Conservation (phyloP, 2,113 vertebrate genomes). For the Callorhinus ursinus region DNA sequence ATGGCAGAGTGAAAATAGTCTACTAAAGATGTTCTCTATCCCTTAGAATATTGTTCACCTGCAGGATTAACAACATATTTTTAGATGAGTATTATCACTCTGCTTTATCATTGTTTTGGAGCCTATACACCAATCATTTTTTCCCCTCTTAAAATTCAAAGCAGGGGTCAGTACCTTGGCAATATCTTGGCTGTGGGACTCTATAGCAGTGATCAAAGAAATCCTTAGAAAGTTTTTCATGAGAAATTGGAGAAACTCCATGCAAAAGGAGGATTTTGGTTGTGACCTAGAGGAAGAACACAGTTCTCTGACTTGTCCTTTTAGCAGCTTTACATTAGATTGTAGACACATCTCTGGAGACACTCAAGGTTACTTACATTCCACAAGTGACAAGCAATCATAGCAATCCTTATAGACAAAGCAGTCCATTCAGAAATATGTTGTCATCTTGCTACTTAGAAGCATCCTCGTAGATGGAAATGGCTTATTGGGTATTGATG, state of each 20-base stretch:
- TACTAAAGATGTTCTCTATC: neutral
- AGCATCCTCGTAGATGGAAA: neutral
- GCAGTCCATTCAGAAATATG: neutral
- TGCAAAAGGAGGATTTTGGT: conserved; percentile 68
- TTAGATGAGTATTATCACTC: neutral
- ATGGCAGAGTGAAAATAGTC: neutral
- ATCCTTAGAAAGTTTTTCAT: conserved; percentile 57
- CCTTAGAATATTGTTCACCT: neutral
- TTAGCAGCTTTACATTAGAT: neutral
- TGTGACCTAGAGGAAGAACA: conserved; percentile 68
- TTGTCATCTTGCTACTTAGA: neutral
- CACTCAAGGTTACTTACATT: neutral
- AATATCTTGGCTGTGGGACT: conserved; percentile 76
- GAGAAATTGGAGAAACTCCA: conserved; percentile 79
- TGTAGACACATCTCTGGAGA: neutral
- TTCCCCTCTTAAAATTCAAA: conserved; percentile 57
- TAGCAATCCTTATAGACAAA: conserved; percentile 74
- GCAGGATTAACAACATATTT: neutral
- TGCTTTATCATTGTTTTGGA: neutral
- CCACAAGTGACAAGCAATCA: neutral
- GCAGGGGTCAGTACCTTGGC: conserved; percentile 77
- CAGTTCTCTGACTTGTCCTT: neutral
- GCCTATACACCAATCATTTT: neutral
- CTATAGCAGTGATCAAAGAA: conserved; percentile 61
- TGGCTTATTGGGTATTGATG: neutral